Evolutionary conservation across 92 coral and sea anemone genomes (phyloP).

Genomic region (Parazoanthus swiftii): DNA sequence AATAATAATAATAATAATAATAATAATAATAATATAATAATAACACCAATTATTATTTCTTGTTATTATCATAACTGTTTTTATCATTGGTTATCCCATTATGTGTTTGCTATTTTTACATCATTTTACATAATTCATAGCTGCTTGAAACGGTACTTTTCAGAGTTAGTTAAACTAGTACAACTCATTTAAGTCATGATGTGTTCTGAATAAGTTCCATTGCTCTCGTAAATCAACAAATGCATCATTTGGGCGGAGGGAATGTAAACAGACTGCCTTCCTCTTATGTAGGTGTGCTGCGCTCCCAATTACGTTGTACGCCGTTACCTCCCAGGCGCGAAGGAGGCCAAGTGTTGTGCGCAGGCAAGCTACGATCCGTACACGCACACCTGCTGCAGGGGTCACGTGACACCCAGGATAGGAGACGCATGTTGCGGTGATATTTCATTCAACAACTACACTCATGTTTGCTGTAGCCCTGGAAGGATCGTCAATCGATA

Average conservation of each 20-base stretch:
- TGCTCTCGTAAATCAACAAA: background rate
- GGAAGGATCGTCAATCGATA: slow-evolving; percentile 34
- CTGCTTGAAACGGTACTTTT: no score
- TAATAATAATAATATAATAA: no score
- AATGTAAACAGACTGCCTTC: background rate
- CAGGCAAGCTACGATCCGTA: slow-evolving; percentile 18
- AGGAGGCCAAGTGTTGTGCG: slow-evolving; percentile 39
- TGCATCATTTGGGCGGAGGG: background rate
- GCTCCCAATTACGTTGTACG: background rate
- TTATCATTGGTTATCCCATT: no score
- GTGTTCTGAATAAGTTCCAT: no score
- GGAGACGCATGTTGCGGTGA: slow-evolving; percentile 48
- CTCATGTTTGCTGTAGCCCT: slow-evolving; percentile 42
- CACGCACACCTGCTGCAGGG: slow-evolving; percentile 49
- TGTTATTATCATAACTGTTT: no score
- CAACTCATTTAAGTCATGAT: no score
- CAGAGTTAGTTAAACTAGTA: no score
- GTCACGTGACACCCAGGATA: slow-evolving; percentile 25
- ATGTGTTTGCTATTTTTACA: no score
- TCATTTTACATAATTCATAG: no score
- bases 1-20: no score
- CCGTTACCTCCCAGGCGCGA: slow-evolving; percentile 36
- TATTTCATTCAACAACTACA: slow-evolving; percentile 34
- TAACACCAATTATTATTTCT: no score
- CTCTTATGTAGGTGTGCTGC: slow-evolving; percentile 42